A percentile compares a stretch with the other conserved stretches of the same genome.
phyloP scores from a whole-genome alignment of 2,888 invertebrate species.

The Tetranychus piercei region DNA sequence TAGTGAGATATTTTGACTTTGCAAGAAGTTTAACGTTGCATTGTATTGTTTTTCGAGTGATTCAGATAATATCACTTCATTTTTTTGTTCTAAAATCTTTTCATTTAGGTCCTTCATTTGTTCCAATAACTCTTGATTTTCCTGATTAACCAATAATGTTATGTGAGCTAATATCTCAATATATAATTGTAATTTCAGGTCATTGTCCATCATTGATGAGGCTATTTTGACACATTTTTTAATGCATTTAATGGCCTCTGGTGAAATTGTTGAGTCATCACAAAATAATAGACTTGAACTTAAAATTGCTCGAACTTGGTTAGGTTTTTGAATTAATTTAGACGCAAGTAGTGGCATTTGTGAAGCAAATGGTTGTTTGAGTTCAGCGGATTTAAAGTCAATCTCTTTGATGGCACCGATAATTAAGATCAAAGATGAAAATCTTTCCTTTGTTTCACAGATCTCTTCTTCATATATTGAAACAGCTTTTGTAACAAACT shows the following conservation, averaged over 20 bases:
- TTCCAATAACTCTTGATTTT: slow-evolving; percentile 8
- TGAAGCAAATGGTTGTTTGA: slow-evolving; percentile 36
- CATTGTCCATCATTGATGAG: slow-evolving; percentile 89
- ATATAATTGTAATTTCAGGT: slow-evolving; percentile 85
- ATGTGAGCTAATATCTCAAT: slow-evolving; percentile 79
- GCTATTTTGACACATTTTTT: slow-evolving; percentile 88
- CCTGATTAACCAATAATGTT: slow-evolving; percentile 16
- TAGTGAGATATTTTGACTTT: not conserved
- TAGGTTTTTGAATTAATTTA: slow-evolving; percentile 87
- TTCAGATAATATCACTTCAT: slow-evolving; percentile 18
- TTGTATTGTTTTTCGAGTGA: slow-evolving; percentile 16
- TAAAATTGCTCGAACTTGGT: slow-evolving; percentile 60
- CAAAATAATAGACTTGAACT: slow-evolving; percentile 16
- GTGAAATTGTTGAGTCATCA: slow-evolving; percentile 13
- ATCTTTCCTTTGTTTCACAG: slow-evolving; percentile 85
- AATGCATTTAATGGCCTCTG: slow-evolving; percentile 47
- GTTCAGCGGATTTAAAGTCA: slow-evolving; percentile 75
- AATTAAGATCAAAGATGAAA: slow-evolving; percentile 84
- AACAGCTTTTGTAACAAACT: slow-evolving; percentile 88
- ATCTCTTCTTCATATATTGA: slow-evolving; percentile 96
- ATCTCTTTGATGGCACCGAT: slow-evolving; percentile 88
- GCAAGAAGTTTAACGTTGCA: not conserved
- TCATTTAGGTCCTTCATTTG: slow-evolving; percentile 13
- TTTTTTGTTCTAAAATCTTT: slow-evolving; percentile 19
- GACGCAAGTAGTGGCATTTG: slow-evolving; percentile 43